Conservation (phyloP, 2,888 invertebrate species). For the Cecidostiba fungosa region DNA sequence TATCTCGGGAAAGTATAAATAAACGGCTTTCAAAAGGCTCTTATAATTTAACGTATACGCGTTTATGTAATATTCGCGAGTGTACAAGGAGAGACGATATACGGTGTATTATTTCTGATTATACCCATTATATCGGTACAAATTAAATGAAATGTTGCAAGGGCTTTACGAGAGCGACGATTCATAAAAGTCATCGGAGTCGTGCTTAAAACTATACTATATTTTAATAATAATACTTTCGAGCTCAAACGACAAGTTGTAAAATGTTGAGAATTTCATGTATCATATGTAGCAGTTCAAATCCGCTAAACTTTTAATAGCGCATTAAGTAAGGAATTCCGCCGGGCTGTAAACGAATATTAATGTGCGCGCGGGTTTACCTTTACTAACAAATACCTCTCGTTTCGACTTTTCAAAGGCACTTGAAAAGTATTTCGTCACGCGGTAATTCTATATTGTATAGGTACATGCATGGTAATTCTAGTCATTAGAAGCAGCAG, state of each 20-base stretch:
- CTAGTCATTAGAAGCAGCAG: conserved; percentile 2
- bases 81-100: too few species aligned
- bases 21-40: background rate
- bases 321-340: background rate
- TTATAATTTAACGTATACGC: background rate
- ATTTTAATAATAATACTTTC: too few species aligned
- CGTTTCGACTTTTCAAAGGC: too few species aligned
- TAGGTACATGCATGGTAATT: background rate
- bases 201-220: too few species aligned
- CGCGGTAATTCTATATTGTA: background rate
- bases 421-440: background rate
- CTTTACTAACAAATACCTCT: too few species aligned
- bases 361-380: too few species aligned
- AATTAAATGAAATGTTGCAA: background rate
- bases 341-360: background rate
- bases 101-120: too few species aligned
- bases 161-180: background rate
- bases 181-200: too few species aligned
- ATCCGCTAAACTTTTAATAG: conserved; percentile 14
- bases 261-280: background rate
- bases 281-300: background rate
- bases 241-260: background rate
- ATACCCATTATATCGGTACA: too few species aligned
- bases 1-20: background rate
- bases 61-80: background rate